Evolutionary conservation across 2,113 vertebrate genomes (phyloP).

Genomic region (Solea senegalensis): DNA sequence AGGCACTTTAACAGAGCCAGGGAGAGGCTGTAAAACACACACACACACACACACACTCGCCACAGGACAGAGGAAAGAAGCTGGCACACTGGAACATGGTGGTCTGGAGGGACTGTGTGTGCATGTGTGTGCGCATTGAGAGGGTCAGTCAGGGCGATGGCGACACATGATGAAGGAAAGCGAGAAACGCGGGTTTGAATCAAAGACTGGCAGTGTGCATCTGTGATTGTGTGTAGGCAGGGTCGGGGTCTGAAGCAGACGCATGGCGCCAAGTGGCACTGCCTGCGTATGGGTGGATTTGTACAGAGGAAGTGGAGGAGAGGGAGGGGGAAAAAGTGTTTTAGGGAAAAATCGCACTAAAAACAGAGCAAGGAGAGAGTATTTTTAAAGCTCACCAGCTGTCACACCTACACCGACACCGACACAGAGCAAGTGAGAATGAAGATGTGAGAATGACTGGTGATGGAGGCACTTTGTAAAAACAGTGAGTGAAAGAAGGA

Average conservation of each 20-base stretch:
- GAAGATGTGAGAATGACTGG: constrained; percentile 1
- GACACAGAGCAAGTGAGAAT: constrained; percentile 8
- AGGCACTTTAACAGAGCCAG: constrained; percentile 73
- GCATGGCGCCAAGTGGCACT: constrained; percentile 63
- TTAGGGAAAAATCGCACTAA: constrained; percentile 45
- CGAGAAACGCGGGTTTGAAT: constrained; percentile 50
- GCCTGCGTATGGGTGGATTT: constrained; percentile 50
- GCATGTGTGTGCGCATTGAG: constrained; percentile 32
- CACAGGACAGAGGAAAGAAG: constrained; percentile 65
- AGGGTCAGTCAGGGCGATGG: constrained; percentile 67
- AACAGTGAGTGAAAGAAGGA: neutral
- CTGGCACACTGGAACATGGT: constrained; percentile 62
- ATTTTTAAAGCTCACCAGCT: constrained; percentile 7
- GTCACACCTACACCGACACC: constrained; percentile 3
- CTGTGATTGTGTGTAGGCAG: constrained; percentile 55
- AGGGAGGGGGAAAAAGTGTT: constrained; percentile 38
- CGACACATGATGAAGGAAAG: constrained; percentile 72
- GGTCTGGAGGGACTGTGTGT: constrained; percentile 55
- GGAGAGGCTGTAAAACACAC: constrained; percentile 68
- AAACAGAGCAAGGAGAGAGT: constrained; percentile 9
- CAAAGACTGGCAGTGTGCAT: constrained; percentile 63
- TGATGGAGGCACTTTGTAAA: constrained; percentile 23
- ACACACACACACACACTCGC: constrained; percentile 38
- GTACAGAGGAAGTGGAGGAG: constrained; percentile 24
- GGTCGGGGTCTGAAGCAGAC: constrained; percentile 50